Base-by-base conservation (phyloP, 1,140 invertebrate species). In the Drosophila subpulchrella region DNA sequence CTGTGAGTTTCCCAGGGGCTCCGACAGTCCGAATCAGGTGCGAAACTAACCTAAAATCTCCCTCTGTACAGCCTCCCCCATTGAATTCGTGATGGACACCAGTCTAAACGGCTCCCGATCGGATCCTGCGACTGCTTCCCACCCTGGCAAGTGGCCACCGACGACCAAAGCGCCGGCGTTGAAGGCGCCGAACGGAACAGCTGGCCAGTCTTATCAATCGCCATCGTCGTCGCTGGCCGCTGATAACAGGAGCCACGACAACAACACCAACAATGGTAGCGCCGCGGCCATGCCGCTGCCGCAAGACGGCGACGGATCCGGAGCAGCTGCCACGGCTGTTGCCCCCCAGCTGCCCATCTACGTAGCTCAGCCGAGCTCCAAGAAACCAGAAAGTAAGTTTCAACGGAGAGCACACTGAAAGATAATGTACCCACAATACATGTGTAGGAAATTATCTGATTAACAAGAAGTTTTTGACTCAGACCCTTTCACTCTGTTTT, bases 341-440 rank as follows among this genome's bases (percentile, higher is more conserved):
- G 47, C 36, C 56, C 59, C 73, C 8, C 60, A 66, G 58, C 39
- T 67, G 66, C 72, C 72, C 24, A 50, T 73, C 32, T 84, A 61
- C 48, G 62, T 78, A 15, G 74, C 78, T 30, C 70, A 60, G 70
- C 83, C 77, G 6, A 56, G 30, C 58, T 70, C 58, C 54, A 89
- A 81, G 61, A 89, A 89, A 62, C 84, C 65, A 54, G 73, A 89
- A 78, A 89, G 84, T 89, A 89, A 89, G 84, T 89, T 11, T 11
- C 17, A 32, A 55, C 13, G 36, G 10, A 44, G 27, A n/a, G 6
- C 34, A 67, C 24, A 32, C 41, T 46, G 11, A 15, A 20, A 11
- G 24, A 24, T 39, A 46, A 34, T 12, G 20, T 13, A 13, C 12
- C 6, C 20, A 34, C 32, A 10, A 10, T 34, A 8, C 30, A 32